These are phyloP conservation scores for Pseudomyrmex concolor DNA, from an alignment of 1,140 invertebrate genomes.

Conservation along the genomic window DNA sequence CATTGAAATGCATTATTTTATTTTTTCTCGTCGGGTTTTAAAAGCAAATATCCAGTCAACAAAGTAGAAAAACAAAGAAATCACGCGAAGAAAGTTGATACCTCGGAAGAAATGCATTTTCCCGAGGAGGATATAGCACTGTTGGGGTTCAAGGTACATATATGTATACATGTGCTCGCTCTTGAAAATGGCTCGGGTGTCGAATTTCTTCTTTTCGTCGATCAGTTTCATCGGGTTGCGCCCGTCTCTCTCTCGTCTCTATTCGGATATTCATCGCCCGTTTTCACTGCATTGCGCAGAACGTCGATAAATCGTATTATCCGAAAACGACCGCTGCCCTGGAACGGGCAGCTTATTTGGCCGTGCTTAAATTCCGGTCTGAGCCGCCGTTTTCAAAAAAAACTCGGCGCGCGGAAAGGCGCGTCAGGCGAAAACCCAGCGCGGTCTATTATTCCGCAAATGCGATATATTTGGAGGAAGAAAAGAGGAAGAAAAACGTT, in stretches of 20 bases:
- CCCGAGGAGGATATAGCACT: conserved; percentile 16
- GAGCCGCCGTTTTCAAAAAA: conserved; percentile 27
- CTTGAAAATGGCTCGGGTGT: conserved; percentile 33
- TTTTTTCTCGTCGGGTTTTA: too few species aligned
- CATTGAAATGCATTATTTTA: too few species aligned
- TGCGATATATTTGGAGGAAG: conserved; percentile 22
- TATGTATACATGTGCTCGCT: conserved; percentile 3
- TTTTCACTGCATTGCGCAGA: conserved; percentile 72
- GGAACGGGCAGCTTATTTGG: conserved; percentile 56
- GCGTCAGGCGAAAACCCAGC: conserved; percentile 25
- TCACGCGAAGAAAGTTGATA: neutral
- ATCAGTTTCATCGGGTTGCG: conserved; percentile 30
- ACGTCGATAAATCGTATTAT: conserved; percentile 72
- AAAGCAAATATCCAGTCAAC: neutral
- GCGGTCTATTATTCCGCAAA: conserved; percentile 38
- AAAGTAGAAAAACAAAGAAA: neutral
- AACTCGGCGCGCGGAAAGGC: conserved; percentile 3
- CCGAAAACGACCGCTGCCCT: conserved; percentile 37
- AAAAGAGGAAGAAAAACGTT: neutral
- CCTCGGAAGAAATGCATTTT: conserved; percentile 14
- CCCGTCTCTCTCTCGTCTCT: conserved; percentile 1
- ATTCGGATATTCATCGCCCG: conserved; percentile 67
- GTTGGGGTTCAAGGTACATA: conserved; percentile 2
- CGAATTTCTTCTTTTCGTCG: conserved; percentile 55
- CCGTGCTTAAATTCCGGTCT: conserved; percentile 62